phyloP scores from a whole-genome alignment of 2,113 vertebrate species.

The Epinephelus moara region DNA sequence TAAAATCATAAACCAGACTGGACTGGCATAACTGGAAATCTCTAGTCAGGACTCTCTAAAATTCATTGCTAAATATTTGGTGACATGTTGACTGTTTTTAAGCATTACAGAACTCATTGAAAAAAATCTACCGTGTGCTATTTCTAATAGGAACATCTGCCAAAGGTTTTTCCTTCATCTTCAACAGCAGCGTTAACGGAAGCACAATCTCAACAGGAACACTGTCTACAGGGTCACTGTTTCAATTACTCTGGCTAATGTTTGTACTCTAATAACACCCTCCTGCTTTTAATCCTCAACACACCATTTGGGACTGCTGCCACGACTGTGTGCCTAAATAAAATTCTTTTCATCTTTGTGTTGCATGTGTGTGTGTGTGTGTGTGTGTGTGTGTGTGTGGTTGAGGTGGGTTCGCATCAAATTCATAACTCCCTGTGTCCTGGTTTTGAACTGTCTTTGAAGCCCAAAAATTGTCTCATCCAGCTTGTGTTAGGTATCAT shows the following conservation, averaged over 20 bases:
- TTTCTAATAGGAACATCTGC: slow-evolving; percentile 24
- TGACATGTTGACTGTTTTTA: background rate
- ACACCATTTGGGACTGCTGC: slow-evolving; percentile 36
- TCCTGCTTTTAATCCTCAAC: slow-evolving; percentile 63
- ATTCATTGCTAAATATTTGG: slow-evolving; percentile 29
- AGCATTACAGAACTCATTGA: too few species aligned
- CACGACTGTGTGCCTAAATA: slow-evolving; percentile 36
- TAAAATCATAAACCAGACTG: too few species aligned
- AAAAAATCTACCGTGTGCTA: slow-evolving; percentile 1
- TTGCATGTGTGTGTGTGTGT: background rate
- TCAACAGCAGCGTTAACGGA: slow-evolving; percentile 16
- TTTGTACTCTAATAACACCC: slow-evolving; percentile 60
- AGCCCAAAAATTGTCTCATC: slow-evolving; percentile 69
- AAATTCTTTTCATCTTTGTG: slow-evolving; percentile 60
- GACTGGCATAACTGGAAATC: too few species aligned
- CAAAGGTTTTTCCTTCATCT: slow-evolving; percentile 12
- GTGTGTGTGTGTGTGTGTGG: background rate
- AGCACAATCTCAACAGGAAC: slow-evolving; percentile 40
- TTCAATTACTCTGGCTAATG: slow-evolving; percentile 67
- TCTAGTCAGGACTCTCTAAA: too few species aligned
- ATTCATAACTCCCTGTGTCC: slow-evolving; percentile 53
- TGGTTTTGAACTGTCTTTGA: slow-evolving; percentile 71
- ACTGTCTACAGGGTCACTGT: slow-evolving; percentile 48
- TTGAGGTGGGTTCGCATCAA: slow-evolving; percentile 30
- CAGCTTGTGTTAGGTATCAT: slow-evolving; percentile 71